Base-by-base conservation (phyloP, 2,888 invertebrate species). In the Monochamus alternatus region DNA sequence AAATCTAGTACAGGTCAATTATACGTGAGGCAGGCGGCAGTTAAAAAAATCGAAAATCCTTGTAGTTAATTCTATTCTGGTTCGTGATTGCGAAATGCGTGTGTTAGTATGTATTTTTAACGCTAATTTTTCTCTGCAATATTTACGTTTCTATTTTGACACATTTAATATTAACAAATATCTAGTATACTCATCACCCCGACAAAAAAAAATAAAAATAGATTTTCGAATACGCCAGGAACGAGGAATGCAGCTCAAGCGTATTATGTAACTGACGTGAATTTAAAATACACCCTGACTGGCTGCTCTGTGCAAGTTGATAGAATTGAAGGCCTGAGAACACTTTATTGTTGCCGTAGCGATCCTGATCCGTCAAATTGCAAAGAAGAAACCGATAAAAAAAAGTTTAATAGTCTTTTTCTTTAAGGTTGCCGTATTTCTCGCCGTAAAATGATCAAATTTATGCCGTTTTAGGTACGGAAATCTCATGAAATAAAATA, bases 141-240 rank as follows among this genome's bases (percentile, higher is more conserved):
- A 59, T 60, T 71, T 71, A 62, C 59, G 31, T 62, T 51, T 62
- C 63, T 71, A 73, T 65, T 73, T 58, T 60, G 65, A 71, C 9
- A 3, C 12, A 58, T 59, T 68, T 59, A 55, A 43, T 59, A 68
- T 59, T 68, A 68, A 55, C 55, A 64, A 47, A 32, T 68, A 68
- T 8, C 52, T 67, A 55, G 55, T 43, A n/a, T 30, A 31, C 55
- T 55, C 67, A 51, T 67, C 58, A 67, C 47, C 7, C 38, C 5
- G 31, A 58, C 43, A 43, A 22, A 59, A 58, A 12, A 5, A 22
- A 9, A 58, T 55, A 55, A 55, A 67, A 67, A 32, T 51, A 65
- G 65, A 65, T 9, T 47, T 64, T 64, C 32, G 59, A 38, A 59
- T 14, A 59, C 14, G 59, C 12, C 52, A 66, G 32, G 38, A 51